Conservation (phyloP, 2,888 invertebrate genomes). For the Megaustenia siamemsis region DNA sequence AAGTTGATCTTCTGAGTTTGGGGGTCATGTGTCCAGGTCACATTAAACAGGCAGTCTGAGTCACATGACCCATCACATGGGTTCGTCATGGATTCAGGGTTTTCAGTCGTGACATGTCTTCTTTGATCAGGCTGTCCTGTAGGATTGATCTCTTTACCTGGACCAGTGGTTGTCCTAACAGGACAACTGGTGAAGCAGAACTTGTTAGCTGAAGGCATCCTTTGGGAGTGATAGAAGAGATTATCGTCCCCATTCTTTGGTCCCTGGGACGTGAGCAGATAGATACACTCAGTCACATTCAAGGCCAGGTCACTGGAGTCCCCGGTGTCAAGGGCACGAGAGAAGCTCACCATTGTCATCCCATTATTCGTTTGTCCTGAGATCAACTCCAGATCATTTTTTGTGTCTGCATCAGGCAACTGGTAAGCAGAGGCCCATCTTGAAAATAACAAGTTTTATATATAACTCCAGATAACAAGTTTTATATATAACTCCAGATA, state of each 20-base stretch:
- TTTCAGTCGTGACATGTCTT: no score
- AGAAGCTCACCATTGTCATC: slow-evolving; percentile 60
- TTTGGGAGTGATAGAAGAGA: neutral
- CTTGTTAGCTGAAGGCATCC: neutral
- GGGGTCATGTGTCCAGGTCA: slow-evolving; percentile 60
- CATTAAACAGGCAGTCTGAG: slow-evolving; percentile 53
- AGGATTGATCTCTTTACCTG: no score
- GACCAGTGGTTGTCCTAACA: neutral
- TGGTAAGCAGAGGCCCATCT: neutral
- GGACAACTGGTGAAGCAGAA: slow-evolving; percentile 17
- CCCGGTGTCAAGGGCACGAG: slow-evolving; percentile 57
- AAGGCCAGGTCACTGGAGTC: slow-evolving; percentile 59
- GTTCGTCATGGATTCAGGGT: slow-evolving; percentile 33
- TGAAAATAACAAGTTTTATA: neutral
- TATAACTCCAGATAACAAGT: no score
- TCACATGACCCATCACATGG: slow-evolving; percentile 31
- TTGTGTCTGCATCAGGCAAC: neutral
- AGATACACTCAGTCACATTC: slow-evolving; percentile 75
- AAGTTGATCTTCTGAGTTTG: slow-evolving; percentile 56
- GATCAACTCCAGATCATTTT: neutral
- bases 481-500: no score
- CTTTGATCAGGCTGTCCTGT: no score
- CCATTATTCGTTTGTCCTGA: neutral
- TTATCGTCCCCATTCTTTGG: slow-evolving; percentile 5
- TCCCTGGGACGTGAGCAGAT: slow-evolving; percentile 63